Conservation (phyloP, 2,113 vertebrate species). For the Hucho hucho region DNA sequence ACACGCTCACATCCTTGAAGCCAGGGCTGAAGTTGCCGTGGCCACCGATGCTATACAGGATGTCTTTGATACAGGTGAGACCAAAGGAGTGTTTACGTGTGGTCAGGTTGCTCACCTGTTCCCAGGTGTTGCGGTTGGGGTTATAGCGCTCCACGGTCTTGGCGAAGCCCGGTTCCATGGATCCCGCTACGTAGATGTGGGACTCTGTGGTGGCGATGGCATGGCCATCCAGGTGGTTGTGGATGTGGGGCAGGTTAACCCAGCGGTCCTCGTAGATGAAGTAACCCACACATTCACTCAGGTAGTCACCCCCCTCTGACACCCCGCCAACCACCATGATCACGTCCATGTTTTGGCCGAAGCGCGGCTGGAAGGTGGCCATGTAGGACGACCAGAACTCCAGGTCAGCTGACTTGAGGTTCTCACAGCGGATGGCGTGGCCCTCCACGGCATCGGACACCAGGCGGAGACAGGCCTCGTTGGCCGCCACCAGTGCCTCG, state of each 20-base stretch:
- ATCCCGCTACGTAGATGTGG: conserved; percentile 95
- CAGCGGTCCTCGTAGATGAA: conserved; percentile 96
- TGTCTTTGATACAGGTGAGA: conserved; percentile 90
- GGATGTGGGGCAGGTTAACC: conserved; percentile 97
- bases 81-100: conserved; percentile 97
- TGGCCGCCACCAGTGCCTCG: conserved; percentile 82
- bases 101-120: conserved; percentile 93
- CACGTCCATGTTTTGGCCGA: conserved; percentile 98
- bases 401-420: conserved; percentile 84
- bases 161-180: conserved; percentile 97
- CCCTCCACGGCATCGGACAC: conserved; percentile 94
- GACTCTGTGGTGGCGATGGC: conserved; percentile 91
- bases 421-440: conserved; percentile 92
- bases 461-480: conserved; percentile 83
- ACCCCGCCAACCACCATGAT: conserved; percentile 98
- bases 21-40: conserved; percentile 97
- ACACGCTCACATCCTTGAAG: conserved; percentile 95
- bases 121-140: conserved; percentile 94
- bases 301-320: conserved; percentile 95
- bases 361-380: conserved; percentile 84
- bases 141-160: conserved; percentile 97
- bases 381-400: conserved; percentile 81
- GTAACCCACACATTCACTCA: conserved; percentile 97
- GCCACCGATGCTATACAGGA: conserved; percentile 94
- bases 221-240: conserved; percentile 96